Conservation (phyloP, 1,140 invertebrate species). For the Antheraea mylitta region DNA sequence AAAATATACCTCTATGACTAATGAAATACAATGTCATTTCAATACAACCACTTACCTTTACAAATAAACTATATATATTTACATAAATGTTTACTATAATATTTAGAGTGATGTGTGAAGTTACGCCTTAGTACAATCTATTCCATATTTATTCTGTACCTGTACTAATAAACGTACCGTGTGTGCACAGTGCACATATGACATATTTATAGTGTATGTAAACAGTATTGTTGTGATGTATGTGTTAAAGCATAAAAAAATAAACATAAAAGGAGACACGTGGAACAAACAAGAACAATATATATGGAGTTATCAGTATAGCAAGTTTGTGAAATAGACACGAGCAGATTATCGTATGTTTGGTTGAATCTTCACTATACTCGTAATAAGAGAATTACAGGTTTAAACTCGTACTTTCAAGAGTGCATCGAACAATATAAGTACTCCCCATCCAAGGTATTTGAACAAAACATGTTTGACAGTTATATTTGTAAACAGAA, state of each 20-base stretch:
- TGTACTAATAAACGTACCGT: too few species aligned
- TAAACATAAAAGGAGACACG: slow-evolving; percentile 7
- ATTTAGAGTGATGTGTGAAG: neutral
- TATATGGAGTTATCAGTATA: slow-evolving; percentile 5
- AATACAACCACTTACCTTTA: neutral
- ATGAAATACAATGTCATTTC: neutral
- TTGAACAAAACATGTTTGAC: too few species aligned
- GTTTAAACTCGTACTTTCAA: too few species aligned
- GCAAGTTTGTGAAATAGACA: neutral
- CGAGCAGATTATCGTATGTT: too few species aligned
- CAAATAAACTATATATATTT: neutral
- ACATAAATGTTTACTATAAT: neutral
- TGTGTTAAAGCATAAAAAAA: slow-evolving; percentile 9
- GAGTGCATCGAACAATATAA: too few species aligned
- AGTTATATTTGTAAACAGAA: too few species aligned
- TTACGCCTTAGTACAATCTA: too few species aligned
- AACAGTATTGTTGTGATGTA: slow-evolving; percentile 4
- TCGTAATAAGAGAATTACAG: too few species aligned
- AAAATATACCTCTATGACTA: neutral
- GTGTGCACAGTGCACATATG: neutral
- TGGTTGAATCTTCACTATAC: too few species aligned
- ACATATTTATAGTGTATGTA: neutral
- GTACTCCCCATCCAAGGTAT: too few species aligned
- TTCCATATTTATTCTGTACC: too few species aligned
- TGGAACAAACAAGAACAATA: slow-evolving; percentile 12